Percentiles rank a stretch among this genome's conserved stretches.
These are phyloP conservation scores for Gracilinanus agilis DNA, from an alignment of 2,113 vertebrate species.

Conservation along the genomic window DNA sequence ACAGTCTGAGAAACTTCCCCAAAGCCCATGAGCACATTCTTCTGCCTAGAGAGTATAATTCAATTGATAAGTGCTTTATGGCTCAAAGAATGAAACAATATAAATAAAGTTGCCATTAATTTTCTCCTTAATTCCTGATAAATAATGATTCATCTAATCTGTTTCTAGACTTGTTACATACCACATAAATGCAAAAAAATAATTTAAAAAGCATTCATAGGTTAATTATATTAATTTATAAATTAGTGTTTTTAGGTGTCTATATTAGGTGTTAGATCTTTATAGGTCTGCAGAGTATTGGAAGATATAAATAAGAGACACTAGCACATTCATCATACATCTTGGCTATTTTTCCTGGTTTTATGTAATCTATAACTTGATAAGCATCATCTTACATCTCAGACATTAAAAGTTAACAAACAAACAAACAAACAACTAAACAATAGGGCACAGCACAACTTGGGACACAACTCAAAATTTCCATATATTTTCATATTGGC, in stretches of 20 bases:
- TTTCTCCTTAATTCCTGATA: not conserved
- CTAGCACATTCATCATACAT: not conserved
- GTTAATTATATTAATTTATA: not conserved
- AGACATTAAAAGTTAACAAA: not conserved
- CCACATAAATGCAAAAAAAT: not conserved
- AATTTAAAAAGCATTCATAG: not conserved
- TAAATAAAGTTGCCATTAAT: not conserved
- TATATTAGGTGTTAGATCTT: no score
- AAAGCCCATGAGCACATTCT: not conserved
- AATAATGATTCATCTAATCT: not conserved
- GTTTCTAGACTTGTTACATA: not conserved
- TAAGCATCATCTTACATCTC: not conserved
- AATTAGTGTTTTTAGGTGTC: not conserved
- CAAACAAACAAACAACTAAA: not conserved
- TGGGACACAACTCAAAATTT: not conserved
- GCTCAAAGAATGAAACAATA: not conserved
- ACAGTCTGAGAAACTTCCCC: not conserved
- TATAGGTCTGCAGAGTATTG: not conserved
- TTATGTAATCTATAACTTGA: not conserved
- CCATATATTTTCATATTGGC: not conserved
- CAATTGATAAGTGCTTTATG: not conserved
- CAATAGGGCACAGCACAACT: no score
- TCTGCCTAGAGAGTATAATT: not conserved
- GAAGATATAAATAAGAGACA: not conserved
- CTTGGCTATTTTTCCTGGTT: not conserved